phyloP scores from a whole-genome alignment of 2,797 vertebrate species.

The Thamnophis elegans region DNA sequence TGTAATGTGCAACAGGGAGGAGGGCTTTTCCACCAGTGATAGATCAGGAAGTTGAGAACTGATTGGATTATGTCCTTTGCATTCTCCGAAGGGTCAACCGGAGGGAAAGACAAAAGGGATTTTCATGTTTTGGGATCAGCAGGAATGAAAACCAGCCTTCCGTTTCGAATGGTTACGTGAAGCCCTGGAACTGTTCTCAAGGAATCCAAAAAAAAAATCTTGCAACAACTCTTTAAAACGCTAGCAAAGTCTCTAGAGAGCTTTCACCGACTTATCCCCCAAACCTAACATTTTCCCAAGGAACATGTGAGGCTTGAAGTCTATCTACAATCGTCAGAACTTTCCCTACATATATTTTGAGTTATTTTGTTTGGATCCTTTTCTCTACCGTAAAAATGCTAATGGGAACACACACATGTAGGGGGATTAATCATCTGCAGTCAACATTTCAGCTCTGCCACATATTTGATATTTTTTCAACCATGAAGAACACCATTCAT shows the following conservation, averaged over 20 bases:
- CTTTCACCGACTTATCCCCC: conserved; percentile 16
- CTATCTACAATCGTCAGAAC: conserved; percentile 65
- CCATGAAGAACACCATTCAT: conserved; percentile 79
- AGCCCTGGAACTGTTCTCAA: neutral
- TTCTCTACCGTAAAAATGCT: conserved; percentile 60
- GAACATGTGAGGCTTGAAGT: conserved; percentile 7
- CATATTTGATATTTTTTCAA: conserved; percentile 54
- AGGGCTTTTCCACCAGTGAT: neutral
- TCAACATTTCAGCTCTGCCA: conserved; percentile 63
- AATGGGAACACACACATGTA: conserved; percentile 19
- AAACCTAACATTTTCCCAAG: conserved; percentile 14
- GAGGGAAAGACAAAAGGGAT: neutral
- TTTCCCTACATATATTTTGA: conserved; percentile 55
- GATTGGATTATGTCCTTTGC: neutral
- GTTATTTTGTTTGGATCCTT: conserved; percentile 49
- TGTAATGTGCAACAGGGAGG: neutral
- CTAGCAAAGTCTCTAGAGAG: neutral
- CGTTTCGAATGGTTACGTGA: neutral
- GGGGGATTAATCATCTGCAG: conserved; percentile 46
- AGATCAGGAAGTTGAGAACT: neutral
- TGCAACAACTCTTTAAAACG: neutral
- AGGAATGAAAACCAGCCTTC: neutral
- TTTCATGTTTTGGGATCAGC: neutral
- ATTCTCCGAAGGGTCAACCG: neutral
- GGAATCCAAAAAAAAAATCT: neutral